Conservation (phyloP, 2,797 vertebrate species). For the Prionace glauca region DNA sequence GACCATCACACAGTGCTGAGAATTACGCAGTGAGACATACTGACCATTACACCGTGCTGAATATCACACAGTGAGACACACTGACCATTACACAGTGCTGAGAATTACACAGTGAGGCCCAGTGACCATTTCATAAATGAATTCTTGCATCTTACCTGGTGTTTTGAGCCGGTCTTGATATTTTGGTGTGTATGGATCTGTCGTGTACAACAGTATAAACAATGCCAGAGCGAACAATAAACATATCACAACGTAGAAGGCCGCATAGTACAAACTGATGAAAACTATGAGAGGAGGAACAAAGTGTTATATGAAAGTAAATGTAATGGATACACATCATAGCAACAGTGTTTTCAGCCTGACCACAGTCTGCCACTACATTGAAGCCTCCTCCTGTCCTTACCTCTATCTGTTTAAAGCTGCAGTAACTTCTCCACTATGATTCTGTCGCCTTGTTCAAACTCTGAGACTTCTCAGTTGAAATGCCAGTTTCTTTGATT, state of each 20-base stretch:
- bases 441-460: background rate
- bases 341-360: background rate
- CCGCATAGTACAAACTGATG: conserved; percentile 82
- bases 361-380: background rate
- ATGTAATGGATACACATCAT: no score
- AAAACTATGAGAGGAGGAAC: conserved; percentile 61
- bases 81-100: background rate
- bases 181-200: conserved; percentile 71
- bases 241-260: conserved; percentile 77
- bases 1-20: no score
- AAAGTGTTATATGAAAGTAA: background rate
- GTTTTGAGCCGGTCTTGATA: conserved; percentile 79
- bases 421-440: background rate
- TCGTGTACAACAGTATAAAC: conserved; percentile 70
- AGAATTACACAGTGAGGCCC: no score
- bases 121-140: background rate
- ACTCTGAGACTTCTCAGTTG: background rate
- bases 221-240: conserved; percentile 68
- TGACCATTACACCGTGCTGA: no score
- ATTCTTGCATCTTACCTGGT: conserved; percentile 60
- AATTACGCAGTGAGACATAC: no score
- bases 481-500: background rate
- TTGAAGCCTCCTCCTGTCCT: no score
- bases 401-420: background rate
- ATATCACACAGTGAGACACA: background rate